Base-by-base conservation (phyloP, 2,797 vertebrate genomes). In the Synanceia verrucosa region DNA sequence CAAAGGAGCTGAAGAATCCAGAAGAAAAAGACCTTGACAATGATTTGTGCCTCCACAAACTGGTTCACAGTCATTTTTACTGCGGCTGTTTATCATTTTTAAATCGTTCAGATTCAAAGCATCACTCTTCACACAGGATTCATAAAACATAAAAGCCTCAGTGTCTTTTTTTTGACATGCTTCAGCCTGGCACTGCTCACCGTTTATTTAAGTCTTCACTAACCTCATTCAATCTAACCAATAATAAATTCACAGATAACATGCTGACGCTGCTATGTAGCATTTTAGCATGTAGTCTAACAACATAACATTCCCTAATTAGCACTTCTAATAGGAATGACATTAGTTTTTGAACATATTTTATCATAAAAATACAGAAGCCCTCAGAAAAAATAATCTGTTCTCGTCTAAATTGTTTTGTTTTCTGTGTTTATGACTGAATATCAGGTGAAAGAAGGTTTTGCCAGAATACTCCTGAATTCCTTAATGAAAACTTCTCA, bases 91-190 rank as follows among this genome's bases (percentile, higher is more conserved):
- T 58, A 80, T 92, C 87, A 89, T 75, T 85, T 86, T 86, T 63
- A 76, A 65, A 77, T 66, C 9, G 37, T 64, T 86, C 69, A 69
- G 29, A 80, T 65, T 86, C 62, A 65, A 74, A 78, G 70, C 89
- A 77, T 83, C 79, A 73, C 43, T 86, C 83, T 86, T 80, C 78
- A 85, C 82, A 87, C 66, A 79, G 56, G 61, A 73, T 70, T 84
- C 78, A 39, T 89, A 91, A 92, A 91, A 88, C 79, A 87, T 86
- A 65, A 92, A 91, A 87, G 86, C 64, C 65, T 78, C 47, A 69
- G 81, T 82, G 44, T 79, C 34, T 74, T 73, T 77, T 75, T 60
- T 72, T 55, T 51, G n/a, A 70, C 47, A 41, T n/a, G 10, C 23
- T 47, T 76, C 60, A 65, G 74, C 63, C 72, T 87, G 89, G 83